A percentile compares a stretch with the other conserved stretches of the same genome.
Evolutionary conservation across 2,888 invertebrate genomes (phyloP).

Genomic region (Eupithecia abbreviata): DNA sequence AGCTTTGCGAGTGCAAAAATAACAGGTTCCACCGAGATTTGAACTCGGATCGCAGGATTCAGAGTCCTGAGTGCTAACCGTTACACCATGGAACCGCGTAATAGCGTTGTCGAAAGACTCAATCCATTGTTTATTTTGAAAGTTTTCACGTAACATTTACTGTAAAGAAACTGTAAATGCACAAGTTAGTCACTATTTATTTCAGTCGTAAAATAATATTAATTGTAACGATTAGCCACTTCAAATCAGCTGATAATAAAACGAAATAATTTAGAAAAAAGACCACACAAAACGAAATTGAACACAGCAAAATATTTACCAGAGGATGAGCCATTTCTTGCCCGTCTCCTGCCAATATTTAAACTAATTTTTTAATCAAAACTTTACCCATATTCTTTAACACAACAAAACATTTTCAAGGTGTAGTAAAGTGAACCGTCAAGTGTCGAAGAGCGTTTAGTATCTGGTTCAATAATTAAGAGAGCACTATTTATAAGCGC

Average conservation of each 20-base stretch:
- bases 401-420: constrained; percentile 1
- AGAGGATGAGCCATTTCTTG: constrained; percentile 1
- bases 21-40: constrained; percentile 89
- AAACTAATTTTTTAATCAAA: not conserved
- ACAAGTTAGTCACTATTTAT: not conserved
- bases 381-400: constrained; percentile 6
- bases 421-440: not conserved
- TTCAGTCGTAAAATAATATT: not conserved
- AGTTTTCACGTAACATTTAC: not conserved
- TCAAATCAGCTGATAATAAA: not conserved
- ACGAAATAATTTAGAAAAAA: not conserved
- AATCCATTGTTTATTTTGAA: not conserved
- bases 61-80: constrained; percentile 92
- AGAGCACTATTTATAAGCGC: constrained; percentile 30
- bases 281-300: not conserved
- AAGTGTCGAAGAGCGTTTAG: constrained; percentile 18
- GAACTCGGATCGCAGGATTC: constrained; percentile 93
- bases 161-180: not conserved
- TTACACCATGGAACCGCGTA: constrained; percentile 84
- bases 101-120: not conserved
- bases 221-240: not conserved
- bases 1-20: constrained; percentile 18
- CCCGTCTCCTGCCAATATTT: constrained; percentile 1
- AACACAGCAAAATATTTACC: constrained; percentile 19
- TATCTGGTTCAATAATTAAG: constrained; percentile 30